Evolutionary conservation across 2,888 invertebrate species (phyloP).

Genomic region (Saturnia pavonia): DNA sequence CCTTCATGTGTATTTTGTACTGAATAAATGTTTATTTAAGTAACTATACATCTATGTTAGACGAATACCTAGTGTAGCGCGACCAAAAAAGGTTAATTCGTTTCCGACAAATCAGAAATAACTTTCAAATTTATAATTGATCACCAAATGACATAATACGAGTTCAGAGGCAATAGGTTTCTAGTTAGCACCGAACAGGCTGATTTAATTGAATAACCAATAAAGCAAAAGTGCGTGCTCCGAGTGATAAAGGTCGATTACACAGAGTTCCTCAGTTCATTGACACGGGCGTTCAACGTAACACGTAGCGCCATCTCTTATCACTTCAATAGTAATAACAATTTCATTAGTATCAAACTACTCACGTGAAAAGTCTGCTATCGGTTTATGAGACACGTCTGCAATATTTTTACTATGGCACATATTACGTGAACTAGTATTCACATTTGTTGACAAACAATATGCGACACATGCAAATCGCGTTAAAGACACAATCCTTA

Average conservation of each 20-base stretch:
- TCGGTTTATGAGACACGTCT: constrained; percentile 46
- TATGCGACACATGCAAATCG: constrained; percentile 49
- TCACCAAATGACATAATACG: neutral
- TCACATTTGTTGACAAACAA: constrained; percentile 62
- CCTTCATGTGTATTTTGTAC: neutral
- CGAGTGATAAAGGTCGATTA: constrained; percentile 51
- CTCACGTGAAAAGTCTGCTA: constrained; percentile 63
- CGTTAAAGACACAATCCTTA: constrained; percentile 56
- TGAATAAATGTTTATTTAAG: neutral
- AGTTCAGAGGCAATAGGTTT: neutral
- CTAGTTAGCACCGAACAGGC: constrained; percentile 1
- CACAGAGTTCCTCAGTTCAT: constrained; percentile 61
- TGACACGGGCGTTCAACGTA: constrained; percentile 55
- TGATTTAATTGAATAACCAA: constrained; percentile 35
- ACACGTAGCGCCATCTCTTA: constrained; percentile 73
- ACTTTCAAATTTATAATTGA: neutral
- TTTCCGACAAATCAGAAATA: neutral
- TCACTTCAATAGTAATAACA: constrained; percentile 40
- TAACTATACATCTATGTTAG: neutral
- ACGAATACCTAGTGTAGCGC: neutral
- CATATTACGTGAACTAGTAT: constrained; percentile 47
- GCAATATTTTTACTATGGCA: constrained; percentile 48
- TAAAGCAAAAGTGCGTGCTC: constrained; percentile 44
- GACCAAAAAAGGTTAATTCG: constrained; percentile 1
- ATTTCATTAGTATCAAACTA: constrained; percentile 51